Evolutionary conservation across 2,797 vertebrate species (phyloP).

Genomic region (Coregonus suidteri): DNA sequence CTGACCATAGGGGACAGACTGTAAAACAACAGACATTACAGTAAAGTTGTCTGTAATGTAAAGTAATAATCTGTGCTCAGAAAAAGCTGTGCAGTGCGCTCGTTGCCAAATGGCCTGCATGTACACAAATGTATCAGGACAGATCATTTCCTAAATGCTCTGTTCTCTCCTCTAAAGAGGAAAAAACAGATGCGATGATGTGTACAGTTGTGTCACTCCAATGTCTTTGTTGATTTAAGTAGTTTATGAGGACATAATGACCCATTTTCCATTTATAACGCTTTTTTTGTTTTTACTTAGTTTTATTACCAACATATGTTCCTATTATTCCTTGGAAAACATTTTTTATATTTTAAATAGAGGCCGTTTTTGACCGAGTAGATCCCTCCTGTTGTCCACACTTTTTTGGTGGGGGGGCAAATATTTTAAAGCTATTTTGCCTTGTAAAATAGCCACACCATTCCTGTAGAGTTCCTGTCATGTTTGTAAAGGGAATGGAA

Average conservation of each 20-base stretch:
- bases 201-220: neutral
- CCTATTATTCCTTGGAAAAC: neutral
- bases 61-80: neutral
- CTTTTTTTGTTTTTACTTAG: neutral
- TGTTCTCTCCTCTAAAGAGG: neutral
- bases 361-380: neutral
- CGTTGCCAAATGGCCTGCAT: neutral
- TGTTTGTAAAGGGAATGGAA: no score
- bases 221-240: conserved; percentile 6
- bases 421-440: no score
- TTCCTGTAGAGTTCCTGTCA: no score
- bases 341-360: neutral
- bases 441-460: no score
- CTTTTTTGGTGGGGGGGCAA: neutral
- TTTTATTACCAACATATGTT: conserved; percentile 8
- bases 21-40: neutral
- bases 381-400: neutral
- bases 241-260: neutral
- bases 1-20: neutral
- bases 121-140: neutral
- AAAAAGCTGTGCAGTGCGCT: neutral
- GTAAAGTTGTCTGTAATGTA: neutral
- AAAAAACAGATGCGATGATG: neutral
- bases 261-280: neutral
- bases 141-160: conserved; percentile 9